phyloP scores from a whole-genome alignment of 1,140 invertebrate species.

The Metaphire vulgaris region DNA sequence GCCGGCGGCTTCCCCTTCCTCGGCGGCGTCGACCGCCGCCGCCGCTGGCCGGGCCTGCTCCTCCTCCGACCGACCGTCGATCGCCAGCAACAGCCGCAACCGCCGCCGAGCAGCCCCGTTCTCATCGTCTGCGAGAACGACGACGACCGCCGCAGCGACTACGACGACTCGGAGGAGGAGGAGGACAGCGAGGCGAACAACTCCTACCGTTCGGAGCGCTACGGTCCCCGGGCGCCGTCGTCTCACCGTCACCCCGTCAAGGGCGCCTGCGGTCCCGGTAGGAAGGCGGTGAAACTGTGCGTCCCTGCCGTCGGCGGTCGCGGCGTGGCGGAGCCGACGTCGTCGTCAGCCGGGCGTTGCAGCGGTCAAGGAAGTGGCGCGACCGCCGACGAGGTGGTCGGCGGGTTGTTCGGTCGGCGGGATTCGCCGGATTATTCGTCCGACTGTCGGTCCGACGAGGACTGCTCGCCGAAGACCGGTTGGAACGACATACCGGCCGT shows the following conservation, averaged over 20 bases:
- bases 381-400: background rate
- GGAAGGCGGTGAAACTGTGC: background rate
- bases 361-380: no score
- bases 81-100: background rate
- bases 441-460: background rate
- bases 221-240: no score
- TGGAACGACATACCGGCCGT: background rate
- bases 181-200: background rate
- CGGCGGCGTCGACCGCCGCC: background rate
- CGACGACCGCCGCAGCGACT: background rate
- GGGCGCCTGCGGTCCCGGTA: no score
- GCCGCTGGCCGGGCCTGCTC: background rate
- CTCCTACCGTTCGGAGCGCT: background rate
- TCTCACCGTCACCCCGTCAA: background rate
- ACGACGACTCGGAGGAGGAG: no score
- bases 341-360: no score
- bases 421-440: background rate
- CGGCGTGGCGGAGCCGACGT: background rate
- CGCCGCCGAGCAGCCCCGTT: background rate
- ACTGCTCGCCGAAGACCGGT: background rate
- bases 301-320: background rate
- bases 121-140: background rate
- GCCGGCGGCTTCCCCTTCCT: background rate
- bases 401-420: background rate
- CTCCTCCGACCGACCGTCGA: background rate